phyloP scores from a whole-genome alignment of 1,140 invertebrate genomes.

The Mesaphorura yosii region DNA sequence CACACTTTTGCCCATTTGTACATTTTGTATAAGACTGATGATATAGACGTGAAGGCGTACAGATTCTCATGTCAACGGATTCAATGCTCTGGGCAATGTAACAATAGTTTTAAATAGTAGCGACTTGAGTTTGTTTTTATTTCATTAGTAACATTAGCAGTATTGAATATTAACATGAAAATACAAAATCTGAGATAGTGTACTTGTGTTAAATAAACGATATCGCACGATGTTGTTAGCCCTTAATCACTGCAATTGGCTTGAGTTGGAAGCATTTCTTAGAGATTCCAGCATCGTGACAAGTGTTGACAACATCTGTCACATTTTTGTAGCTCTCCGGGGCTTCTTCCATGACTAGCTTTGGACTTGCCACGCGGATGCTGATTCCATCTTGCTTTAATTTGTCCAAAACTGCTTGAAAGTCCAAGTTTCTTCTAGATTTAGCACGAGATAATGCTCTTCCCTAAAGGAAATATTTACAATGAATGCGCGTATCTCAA shows the following conservation, averaged over 20 bases:
- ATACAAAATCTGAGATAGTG: not conserved
- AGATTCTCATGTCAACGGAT: too few species aligned
- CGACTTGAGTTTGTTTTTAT: too few species aligned
- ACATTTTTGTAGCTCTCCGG: conserved; percentile 99
- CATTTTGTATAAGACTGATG: too few species aligned
- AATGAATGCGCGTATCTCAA: too few species aligned
- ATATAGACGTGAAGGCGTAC: too few species aligned
- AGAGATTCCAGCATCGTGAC: conserved; percentile 92
- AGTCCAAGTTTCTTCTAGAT: conserved; percentile 89
- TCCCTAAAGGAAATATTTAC: conserved; percentile 60
- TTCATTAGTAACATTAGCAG: too few species aligned
- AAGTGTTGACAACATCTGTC: conserved; percentile 97
- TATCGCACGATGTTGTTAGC: conserved; percentile 52
- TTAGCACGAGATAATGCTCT: conserved; percentile 93
- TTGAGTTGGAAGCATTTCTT: conserved; percentile 94
- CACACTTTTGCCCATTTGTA: too few species aligned
- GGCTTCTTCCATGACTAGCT: conserved; percentile 99
- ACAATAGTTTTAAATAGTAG: too few species aligned
- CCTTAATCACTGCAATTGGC: conserved; percentile 98
- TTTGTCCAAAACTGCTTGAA: conserved; percentile 75
- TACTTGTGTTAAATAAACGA: not conserved
- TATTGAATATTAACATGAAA: too few species aligned
- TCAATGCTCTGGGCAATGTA: too few species aligned
- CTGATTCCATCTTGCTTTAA: conserved; percentile 86
- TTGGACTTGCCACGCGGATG: conserved; percentile 96